These are phyloP conservation scores for Pseudoatta argentina DNA, from an alignment of 1,140 invertebrate genomes.

Conservation along the genomic window DNA sequence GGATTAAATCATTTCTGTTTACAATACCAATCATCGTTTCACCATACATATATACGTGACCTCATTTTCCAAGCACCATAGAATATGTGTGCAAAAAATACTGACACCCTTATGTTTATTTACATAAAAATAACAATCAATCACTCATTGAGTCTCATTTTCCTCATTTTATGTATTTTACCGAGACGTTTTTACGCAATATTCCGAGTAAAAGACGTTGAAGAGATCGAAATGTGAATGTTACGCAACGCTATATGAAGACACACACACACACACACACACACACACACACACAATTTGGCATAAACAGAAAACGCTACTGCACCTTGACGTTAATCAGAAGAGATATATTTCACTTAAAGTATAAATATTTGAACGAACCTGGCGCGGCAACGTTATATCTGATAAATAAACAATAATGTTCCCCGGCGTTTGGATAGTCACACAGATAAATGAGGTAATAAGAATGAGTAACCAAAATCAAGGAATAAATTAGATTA, in stretches of 20 bases:
- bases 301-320: slow-evolving; percentile 9
- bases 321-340: slow-evolving; percentile 25
- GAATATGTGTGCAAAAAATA: not conserved
- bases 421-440: not conserved
- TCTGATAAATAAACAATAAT: not conserved
- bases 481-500: not conserved
- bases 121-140: not conserved
- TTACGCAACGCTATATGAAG: not conserved
- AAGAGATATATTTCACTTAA: slow-evolving; percentile 52
- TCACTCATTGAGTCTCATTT: not conserved
- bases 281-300: not conserved
- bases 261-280: not conserved
- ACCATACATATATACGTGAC: not conserved
- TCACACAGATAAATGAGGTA: slow-evolving; percentile 19
- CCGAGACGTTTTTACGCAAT: not conserved
- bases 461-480: not conserved
- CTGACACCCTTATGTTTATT: not conserved
- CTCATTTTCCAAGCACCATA: not conserved
- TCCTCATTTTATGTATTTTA: slow-evolving; percentile 23
- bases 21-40: slow-evolving; percentile 10
- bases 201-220: not conserved
- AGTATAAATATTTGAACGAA: slow-evolving; percentile 55
- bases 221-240: slow-evolving; percentile 10
- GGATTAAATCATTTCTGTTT: slow-evolving; percentile 59
- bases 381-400: not conserved